Conservation (phyloP, 2,797 vertebrate species). For the Hippocampus kuda region DNA sequence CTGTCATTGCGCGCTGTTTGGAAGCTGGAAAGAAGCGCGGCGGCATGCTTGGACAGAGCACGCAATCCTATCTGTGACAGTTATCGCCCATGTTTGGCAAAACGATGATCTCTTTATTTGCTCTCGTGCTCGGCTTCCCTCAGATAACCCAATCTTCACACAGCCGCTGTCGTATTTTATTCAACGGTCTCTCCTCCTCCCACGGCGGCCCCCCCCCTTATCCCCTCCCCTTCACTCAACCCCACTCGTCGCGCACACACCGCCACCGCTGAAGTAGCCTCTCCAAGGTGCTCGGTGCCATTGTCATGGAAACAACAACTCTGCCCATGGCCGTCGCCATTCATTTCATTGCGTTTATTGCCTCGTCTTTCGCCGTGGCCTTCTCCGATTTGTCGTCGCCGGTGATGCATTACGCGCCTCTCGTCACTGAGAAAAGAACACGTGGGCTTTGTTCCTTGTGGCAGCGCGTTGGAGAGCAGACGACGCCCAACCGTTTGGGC, state of each 20-base stretch:
- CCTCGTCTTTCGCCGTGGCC: background rate
- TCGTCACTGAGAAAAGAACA: background rate
- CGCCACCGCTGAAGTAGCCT: background rate
- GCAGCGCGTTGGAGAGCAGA: background rate
- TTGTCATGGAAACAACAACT: conserved; percentile 3
- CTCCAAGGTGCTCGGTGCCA: background rate
- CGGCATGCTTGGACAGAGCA: background rate
- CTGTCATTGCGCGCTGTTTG: no score
- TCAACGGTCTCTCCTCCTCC: background rate
- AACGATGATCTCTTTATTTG: background rate
- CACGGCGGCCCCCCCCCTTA: background rate
- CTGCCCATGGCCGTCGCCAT: background rate
- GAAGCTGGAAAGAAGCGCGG: background rate
- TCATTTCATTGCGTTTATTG: background rate
- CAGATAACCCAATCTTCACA: background rate
- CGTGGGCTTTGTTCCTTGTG: background rate
- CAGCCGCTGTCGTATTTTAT: background rate
- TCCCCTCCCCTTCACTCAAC: background rate
- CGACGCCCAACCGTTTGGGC: background rate
- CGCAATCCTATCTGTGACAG: background rate
- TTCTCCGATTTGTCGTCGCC: background rate
- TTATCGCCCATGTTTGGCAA: background rate
- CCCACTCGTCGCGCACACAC: background rate
- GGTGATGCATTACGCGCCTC: background rate
- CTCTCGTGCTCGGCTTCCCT: background rate